phyloP scores from a whole-genome alignment of 2,113 vertebrate genomes.

The Lates calcarifer region DNA sequence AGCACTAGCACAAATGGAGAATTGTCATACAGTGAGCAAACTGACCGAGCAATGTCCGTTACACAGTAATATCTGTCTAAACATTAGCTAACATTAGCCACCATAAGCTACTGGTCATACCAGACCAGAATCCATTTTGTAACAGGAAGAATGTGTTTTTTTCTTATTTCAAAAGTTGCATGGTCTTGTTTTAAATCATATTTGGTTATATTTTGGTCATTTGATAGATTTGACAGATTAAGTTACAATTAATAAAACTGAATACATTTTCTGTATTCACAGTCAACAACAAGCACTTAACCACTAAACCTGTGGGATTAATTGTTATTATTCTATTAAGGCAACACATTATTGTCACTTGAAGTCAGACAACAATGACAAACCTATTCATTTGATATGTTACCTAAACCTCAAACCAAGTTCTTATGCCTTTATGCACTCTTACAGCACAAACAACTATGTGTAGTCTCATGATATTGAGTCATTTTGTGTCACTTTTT shows the following conservation, averaged over 20 bases:
- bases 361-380: background rate
- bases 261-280: slow-evolving; percentile 37
- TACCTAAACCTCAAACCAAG: background rate
- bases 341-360: background rate
- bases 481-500: slow-evolving; percentile 13
- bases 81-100: background rate
- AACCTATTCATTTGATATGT: background rate
- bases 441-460: background rate
- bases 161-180: background rate
- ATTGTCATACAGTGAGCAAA: background rate
- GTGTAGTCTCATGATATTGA: background rate
- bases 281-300: slow-evolving; percentile 46
- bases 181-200: background rate
- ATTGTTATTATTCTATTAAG: background rate
- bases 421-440: slow-evolving; percentile 1
- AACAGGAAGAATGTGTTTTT: background rate
- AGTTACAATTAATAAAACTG: background rate
- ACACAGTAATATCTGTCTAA: background rate
- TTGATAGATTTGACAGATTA: background rate
- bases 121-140: slow-evolving; percentile 9
- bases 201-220: background rate
- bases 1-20: slow-evolving; percentile 13
- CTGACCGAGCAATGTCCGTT: background rate
- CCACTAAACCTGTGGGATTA: slow-evolving; percentile 25
- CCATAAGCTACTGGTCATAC: background rate